Percentiles rank a stretch among this genome's conserved stretches.
These are phyloP conservation scores for Metridium senile DNA, from an alignment of 92 coral and sea anemone species.

Conservation along the genomic window DNA sequence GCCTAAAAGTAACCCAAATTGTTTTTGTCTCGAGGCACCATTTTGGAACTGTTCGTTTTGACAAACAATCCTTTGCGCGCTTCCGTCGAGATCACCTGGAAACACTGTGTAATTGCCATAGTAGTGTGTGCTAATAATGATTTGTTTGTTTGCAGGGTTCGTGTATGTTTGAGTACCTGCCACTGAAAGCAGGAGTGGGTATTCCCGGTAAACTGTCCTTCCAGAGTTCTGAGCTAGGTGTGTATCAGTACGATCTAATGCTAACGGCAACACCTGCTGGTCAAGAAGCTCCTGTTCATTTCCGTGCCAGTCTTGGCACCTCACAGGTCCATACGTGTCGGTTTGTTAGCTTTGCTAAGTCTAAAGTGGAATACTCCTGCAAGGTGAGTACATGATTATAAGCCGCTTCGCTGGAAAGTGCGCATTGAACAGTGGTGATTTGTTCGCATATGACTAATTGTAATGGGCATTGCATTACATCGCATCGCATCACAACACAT, in stretches of 20 bases:
- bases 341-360: conserved; percentile 90
- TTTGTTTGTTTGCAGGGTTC: conserved; percentile 83
- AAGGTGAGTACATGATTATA: conserved; percentile 60
- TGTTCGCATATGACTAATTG: too few relatives aligned
- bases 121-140: too few relatives aligned
- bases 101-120: too few relatives aligned
- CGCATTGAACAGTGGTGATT: too few relatives aligned
- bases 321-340: conserved; percentile 93
- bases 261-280: conserved; percentile 96
- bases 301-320: conserved; percentile 92
- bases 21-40: too few relatives aligned
- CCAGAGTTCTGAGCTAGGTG: conserved; percentile 92
- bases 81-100: too few relatives aligned
- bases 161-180: conserved; percentile 94
- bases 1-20: too few relatives aligned
- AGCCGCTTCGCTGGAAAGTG: background rate
- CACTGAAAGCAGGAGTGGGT: conserved; percentile 90
- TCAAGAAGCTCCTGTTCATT: conserved; percentile 95
- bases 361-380: conserved; percentile 92
- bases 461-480: too few relatives aligned
- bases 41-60: too few relatives aligned
- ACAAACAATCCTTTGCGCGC: too few relatives aligned
- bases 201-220: conserved; percentile 86
- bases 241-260: conserved; percentile 87
- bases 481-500: too few relatives aligned